These are phyloP conservation scores for Galaxias olidus DNA, from an alignment of 2,797 vertebrate genomes.

Conservation along the genomic window DNA sequence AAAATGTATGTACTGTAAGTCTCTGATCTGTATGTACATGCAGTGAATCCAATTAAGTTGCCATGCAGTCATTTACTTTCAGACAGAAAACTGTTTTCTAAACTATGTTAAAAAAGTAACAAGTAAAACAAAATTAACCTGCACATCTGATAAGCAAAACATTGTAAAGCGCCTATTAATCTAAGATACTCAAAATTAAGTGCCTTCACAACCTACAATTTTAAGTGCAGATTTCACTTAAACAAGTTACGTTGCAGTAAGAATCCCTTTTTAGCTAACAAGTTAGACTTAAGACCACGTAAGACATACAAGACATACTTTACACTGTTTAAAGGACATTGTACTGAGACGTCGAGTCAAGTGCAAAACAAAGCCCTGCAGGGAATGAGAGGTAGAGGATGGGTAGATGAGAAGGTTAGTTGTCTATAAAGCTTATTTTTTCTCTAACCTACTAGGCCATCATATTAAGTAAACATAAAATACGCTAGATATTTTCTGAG, in stretches of 20 bases:
- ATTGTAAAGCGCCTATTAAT: background rate
- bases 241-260: background rate
- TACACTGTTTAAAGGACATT: background rate
- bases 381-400: background rate
- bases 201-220: constrained; percentile 11
- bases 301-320: background rate
- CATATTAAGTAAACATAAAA: too few species aligned
- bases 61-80: too few species aligned
- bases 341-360: background rate
- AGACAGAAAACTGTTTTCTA: too few species aligned
- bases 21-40: too few species aligned
- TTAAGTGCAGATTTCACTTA: constrained; percentile 9
- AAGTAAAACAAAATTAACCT: too few species aligned
- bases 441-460: too few species aligned
- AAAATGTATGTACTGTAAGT: too few species aligned
- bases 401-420: background rate
- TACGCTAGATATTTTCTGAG: too few species aligned
- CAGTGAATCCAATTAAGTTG: too few species aligned
- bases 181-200: constrained; percentile 11
- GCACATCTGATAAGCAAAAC: too few species aligned
- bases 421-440: background rate
- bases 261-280: constrained; percentile 16
- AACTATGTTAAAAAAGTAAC: too few species aligned
- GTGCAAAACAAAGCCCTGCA: constrained; percentile 15
- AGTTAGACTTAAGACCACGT: background rate